phyloP scores from a whole-genome alignment of 2,797 vertebrate genomes.

The Catharus ustulatus region DNA sequence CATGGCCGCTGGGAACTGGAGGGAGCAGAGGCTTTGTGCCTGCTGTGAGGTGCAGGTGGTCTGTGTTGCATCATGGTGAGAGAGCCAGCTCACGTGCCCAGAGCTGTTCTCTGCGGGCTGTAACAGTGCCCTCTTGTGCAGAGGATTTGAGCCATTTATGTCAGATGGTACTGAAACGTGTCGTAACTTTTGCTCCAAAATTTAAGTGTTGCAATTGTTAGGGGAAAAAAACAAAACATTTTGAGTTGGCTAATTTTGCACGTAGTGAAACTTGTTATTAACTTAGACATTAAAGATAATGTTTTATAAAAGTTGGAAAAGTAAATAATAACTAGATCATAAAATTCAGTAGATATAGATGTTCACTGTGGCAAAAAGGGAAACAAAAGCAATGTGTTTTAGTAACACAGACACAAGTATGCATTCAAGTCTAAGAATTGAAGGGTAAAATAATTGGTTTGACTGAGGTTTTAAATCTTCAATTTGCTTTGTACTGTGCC shows the following conservation, averaged over 20 bases:
- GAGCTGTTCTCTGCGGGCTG: background rate
- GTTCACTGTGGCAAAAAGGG: background rate
- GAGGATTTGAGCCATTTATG: background rate
- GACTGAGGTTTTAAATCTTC: background rate
- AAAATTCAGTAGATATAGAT: background rate
- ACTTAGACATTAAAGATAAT: background rate
- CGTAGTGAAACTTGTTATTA: background rate
- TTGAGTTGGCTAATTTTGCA: background rate
- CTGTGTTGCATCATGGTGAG: background rate
- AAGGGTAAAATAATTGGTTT: background rate
- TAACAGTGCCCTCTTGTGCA: slow-evolving; percentile 22
- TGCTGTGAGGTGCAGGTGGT: background rate
- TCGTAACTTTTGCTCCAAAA: background rate
- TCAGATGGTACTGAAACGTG: background rate
- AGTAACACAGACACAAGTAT: background rate
- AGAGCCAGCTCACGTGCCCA: background rate
- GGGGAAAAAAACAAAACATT: background rate
- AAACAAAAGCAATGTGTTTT: background rate
- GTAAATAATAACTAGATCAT: background rate
- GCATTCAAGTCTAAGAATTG: background rate
- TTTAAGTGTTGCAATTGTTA: background rate
- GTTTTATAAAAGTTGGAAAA: background rate
- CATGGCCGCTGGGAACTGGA: rapidly evolving
- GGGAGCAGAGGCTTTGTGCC: background rate
- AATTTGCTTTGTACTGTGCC: background rate